Percentiles rank a stretch among this genome's conserved stretches.
Evolutionary conservation across 1,140 invertebrate species (phyloP).

Genomic region (Euborellia annulipes): DNA sequence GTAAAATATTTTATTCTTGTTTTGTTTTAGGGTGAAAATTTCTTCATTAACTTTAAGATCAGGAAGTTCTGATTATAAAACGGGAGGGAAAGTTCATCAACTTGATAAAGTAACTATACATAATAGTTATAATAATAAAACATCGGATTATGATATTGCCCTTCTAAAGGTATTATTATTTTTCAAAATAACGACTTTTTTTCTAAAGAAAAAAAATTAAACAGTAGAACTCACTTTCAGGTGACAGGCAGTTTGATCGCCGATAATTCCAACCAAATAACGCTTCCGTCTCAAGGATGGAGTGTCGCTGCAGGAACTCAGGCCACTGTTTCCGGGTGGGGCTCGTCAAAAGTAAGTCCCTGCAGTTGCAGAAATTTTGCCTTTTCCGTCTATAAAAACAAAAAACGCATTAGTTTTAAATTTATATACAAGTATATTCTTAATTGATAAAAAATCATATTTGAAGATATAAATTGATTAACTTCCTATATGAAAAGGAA

Average conservation of each 20-base stretch:
- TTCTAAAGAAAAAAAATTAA: too few species aligned
- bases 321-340: conserved; percentile 38
- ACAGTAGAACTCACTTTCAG: too few species aligned
- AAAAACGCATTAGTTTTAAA: too few species aligned
- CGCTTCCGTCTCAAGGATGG: conserved; percentile 16
- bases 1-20: too few species aligned
- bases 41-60: conserved; percentile 11
- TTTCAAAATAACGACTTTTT: too few species aligned
- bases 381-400: too few species aligned
- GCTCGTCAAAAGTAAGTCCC: conserved; percentile 26
- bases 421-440: too few species aligned
- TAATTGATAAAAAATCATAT: too few species aligned
- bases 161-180: conserved; percentile 20
- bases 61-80: conserved; percentile 16
- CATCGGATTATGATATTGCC: conserved; percentile 21
- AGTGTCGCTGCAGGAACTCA: conserved; percentile 20
- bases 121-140: conserved; percentile 9
- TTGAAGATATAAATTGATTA: too few species aligned
- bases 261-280: conserved; percentile 16
- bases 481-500: too few species aligned
- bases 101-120: conserved; percentile 9
- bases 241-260: conserved; percentile 17
- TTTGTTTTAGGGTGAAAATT: neutral
- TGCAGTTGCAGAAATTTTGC: too few species aligned
- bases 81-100: conserved; percentile 11